Base-by-base conservation (phyloP, 92 coral and sea anemone genomes). In the Phenganax subtilis region DNA sequence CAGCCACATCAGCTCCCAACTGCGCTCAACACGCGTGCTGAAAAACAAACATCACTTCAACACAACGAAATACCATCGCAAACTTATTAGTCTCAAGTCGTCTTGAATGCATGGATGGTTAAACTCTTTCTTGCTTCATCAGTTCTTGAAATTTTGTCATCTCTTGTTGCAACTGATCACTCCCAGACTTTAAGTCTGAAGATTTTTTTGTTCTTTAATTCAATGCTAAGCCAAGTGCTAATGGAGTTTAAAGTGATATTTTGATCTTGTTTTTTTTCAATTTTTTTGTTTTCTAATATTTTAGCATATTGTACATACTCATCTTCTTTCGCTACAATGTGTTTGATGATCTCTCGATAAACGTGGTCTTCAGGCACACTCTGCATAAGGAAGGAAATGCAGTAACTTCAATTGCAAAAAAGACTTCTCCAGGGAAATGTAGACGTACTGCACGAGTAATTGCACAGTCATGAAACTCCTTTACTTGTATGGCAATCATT, bases 1-100 rank as follows among this genome's bases (percentile, higher is more conserved):
- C 10, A 79, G 59, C 83, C 83, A 79, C 83, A 79, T 79, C 20
- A 79, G 83, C 53, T 79, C 74, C 83, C 83, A 79, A 31, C 83
- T 79, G 25, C 83, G 83, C 65, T 79, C 83, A 16, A 27, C 62
- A 3, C 9, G 29, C 52, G 83, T 63, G 44, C 83, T 79, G 54
- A 31, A 10, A 62, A 77, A 12, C 11, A 59, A 7, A 31, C 12
- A 15, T 57, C 9, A 61, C 67, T 12, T 61, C 47, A 37, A 37
- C 47, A 37, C 47, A 37, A 37, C 47, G 47, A 37, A 37, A 37
- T 37, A 37, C 47, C 47, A 37, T 37, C 47, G 5, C 47, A 37
- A 37, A 37, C 47, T 37, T 37, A 37, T 37, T 37, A 37, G 47
- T 37, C 47, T 37, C 47, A 37, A 5, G 2, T 37, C 0, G 3